phyloP scores from a whole-genome alignment of 92 coral and sea anemone genomes.

The Muricea muricata region DNA sequence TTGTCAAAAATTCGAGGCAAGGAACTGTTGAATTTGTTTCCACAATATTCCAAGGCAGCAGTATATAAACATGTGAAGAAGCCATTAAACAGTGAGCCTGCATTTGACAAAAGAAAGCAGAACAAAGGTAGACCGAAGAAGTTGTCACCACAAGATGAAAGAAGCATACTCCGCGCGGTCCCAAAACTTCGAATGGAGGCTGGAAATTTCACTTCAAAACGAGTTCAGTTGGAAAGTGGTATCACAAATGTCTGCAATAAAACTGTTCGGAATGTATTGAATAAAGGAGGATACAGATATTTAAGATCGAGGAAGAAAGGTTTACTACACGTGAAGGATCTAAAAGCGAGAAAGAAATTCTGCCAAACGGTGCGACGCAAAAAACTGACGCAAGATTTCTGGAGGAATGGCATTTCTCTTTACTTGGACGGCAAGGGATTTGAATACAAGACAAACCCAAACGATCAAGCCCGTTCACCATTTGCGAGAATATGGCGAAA shows the following conservation, averaged over 20 bases:
- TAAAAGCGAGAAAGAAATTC: constrained; percentile 8
- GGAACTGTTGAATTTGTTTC: constrained; percentile 12
- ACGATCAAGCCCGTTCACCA: constrained; percentile 42
- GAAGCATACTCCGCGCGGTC: not conserved
- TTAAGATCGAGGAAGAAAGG: not conserved
- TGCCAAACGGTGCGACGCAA: not conserved
- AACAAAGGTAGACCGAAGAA: not conserved
- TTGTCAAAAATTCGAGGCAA: not conserved
- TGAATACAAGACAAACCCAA: not conserved
- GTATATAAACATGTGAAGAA: constrained; percentile 13
- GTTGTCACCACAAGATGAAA: not conserved
- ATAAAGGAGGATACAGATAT: not conserved
- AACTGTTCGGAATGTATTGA: not conserved
- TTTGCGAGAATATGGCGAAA: constrained; percentile 38
- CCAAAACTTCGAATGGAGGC: not conserved
- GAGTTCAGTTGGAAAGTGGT: constrained; percentile 8
- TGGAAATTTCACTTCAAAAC: not conserved
- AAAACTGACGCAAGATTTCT: not conserved
- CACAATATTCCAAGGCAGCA: constrained; percentile 27
- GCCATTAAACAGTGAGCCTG: constrained; percentile 4
- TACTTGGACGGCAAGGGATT: constrained; percentile 13
- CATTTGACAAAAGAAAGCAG: not conserved
- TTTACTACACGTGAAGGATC: not conserved
- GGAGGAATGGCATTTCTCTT: not conserved
- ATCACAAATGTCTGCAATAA: not conserved